Base-by-base conservation (phyloP, 2,113 vertebrate species). In the Hippocampus comes region DNA sequence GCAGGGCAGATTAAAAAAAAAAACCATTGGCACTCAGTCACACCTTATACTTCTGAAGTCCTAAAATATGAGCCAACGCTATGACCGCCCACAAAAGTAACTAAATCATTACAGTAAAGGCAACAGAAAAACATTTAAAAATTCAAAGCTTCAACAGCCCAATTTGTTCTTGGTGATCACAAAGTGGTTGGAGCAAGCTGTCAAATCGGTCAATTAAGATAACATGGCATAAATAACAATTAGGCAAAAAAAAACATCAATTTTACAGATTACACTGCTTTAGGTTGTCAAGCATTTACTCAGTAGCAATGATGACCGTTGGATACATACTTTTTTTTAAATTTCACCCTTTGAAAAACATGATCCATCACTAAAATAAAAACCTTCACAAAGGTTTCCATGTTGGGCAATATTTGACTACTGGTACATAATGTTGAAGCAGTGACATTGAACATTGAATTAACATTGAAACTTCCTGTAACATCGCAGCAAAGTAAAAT, bases 111-210 rank as follows among this genome's bases (percentile, higher is more conserved):
- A 34, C 9, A 46, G 14, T 63, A 73, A 81, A 75, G 72, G 42
- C 70, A 76, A 71, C 46, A 72, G 65, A 68, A 38, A 75, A 67
- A 63, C 51, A 57, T 73, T 73, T 70, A 61, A 17, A 68, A 60
- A 20, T 63, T 66, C 38, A 43, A 42, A 30, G 15, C 25, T 11
- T 43, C 43, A 5, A 43, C 63, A 64, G 38, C 6, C n/a, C 17
- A 41, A 5, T 60, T 23, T 43, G 38, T 43, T 64, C 10, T 21
- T 42, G 4, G 4, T 64, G 25, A 59, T 15, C 55, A 21, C 18
- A 57, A 57, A 57, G 10, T 11, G 56, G 14, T 57, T 57, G n/a
- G 10, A 25, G 23, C 9, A 5, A 25, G 9, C 56, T 57, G n/a
- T 57, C 14, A 30, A 15, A 27, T 17, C 12, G 6, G 48, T 51